Percentiles rank a stretch among this genome's conserved stretches.
Conservation (phyloP, 1,140 invertebrate species). For the Halotydeus destructor region DNA sequence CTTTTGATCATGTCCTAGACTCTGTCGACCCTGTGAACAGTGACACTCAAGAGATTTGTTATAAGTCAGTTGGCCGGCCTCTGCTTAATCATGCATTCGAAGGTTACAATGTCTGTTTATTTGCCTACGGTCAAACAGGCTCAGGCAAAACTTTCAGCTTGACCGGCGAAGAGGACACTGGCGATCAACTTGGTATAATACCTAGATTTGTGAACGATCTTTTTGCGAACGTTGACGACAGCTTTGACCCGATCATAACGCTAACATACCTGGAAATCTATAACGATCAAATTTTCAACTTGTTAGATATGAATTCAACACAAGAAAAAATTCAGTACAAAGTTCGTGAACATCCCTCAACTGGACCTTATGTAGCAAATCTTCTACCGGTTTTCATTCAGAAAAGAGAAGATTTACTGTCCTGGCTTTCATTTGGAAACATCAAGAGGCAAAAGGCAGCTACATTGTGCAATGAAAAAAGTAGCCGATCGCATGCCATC, state of each 20-base stretch:
- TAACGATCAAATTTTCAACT: slow-evolving; percentile 93
- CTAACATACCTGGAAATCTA: slow-evolving; percentile 63
- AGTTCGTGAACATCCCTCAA: slow-evolving; percentile 90
- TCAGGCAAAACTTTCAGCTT: slow-evolving; percentile 96
- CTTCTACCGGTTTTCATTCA: slow-evolving; percentile 82
- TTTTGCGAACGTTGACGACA: slow-evolving; percentile 56
- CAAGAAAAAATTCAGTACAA: slow-evolving; percentile 58
- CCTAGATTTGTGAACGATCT: slow-evolving; percentile 81
- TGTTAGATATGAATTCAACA: slow-evolving; percentile 33
- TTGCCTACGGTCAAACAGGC: slow-evolving; percentile 95
- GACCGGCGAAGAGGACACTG: slow-evolving; percentile 78
- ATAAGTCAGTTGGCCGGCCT: slow-evolving; percentile 6
- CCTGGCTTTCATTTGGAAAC: slow-evolving; percentile 36
- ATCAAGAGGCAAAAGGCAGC: slow-evolving; percentile 37
- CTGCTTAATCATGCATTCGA: slow-evolving; percentile 46
- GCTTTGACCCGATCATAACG: slow-evolving; percentile 24
- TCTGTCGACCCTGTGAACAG: no score
- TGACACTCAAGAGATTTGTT: slow-evolving; percentile 8
- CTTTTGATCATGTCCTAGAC: no score
- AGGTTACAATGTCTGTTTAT: slow-evolving; percentile 97
- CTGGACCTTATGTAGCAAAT: slow-evolving; percentile 95
- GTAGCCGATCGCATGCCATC: slow-evolving; percentile 61
- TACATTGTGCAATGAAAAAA: slow-evolving; percentile 43
- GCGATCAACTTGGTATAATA: slow-evolving; percentile 53
- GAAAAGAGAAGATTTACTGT: slow-evolving; percentile 29